Evolutionary conservation across 2,888 invertebrate species (phyloP), one percentile per base, ranked within the genome.

Genomic region (Timema podura): DNA sequence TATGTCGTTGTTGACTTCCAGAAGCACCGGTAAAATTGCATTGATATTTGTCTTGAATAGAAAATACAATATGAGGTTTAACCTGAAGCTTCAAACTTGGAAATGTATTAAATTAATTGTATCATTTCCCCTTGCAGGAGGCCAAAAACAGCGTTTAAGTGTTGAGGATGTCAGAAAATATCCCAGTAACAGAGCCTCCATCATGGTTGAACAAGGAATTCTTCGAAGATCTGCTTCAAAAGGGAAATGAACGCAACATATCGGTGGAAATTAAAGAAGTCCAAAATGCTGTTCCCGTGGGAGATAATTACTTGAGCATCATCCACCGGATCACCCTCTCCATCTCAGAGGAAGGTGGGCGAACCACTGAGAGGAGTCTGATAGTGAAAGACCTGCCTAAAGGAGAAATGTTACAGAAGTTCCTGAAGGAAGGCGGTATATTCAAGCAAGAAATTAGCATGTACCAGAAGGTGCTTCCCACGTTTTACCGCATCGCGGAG

Each of bases 321-420:
- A 69, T 70, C 30, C 61, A 64, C 65, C 46, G 70, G 10, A 68
- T 72, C 13, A 67, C 45, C 44, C 61, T 72, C 6, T 30, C 66
- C 48, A 5, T 67, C 5, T 13, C n/a, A 30, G 61, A 13, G 15
- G 30, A 30, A 2, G 44, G 61, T 6, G 30, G 30, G 30, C 30
- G 30, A 30, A 1, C 30, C 30, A 3, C 3, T 3, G 57, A 45
- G 65, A 57, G 30, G 47, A 47, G 46, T 47, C 64, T 74, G 65
- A 65, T 74, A 8, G 69, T 72, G 15, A 74, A 74, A 65, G 48
- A 65, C 10, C 70, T 69, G 5, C 73, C 73, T 30, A 30, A 30
- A 30, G 30, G 30, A 3, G 30, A 30, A 30, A 30, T 30, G 9
- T 59, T 16, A 2, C 54, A 65, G 13, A 69, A 71, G 48, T 49